phyloP scores from a whole-genome alignment of 2,113 vertebrate species.

The Myodes glareolus region DNA sequence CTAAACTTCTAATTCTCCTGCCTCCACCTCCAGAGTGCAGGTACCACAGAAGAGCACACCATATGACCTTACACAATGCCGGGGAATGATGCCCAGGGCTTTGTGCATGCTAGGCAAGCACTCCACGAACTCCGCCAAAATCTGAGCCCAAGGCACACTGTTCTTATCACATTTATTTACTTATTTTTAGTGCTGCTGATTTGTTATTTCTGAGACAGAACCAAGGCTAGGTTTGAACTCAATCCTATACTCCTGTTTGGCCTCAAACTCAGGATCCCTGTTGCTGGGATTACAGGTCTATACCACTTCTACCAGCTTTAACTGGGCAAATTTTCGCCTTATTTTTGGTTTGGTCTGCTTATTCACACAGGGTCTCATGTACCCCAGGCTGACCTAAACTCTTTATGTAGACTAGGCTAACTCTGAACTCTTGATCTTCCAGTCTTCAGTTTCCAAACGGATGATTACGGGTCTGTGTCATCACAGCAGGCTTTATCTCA shows the following conservation, averaged over 20 bases:
- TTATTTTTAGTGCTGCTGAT: background rate
- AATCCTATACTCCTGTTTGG: background rate
- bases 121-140: background rate
- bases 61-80: background rate
- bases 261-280: background rate
- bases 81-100: background rate
- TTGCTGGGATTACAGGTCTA: background rate
- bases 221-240: background rate
- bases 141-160: background rate
- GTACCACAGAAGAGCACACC: background rate
- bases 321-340: background rate
- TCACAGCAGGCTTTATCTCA: background rate
- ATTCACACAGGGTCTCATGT: background rate
- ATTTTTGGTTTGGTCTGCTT: background rate
- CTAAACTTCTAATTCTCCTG: background rate
- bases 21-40: background rate
- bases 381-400: background rate
- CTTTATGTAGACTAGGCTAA: background rate
- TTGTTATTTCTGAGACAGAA: background rate
- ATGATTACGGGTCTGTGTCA: background rate
- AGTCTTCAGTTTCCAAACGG: background rate
- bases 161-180: background rate
- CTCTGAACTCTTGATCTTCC: background rate
- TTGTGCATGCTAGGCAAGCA: background rate
- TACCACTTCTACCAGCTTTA: background rate